Conservation (phyloP, 35 echinoderm and acorn worm species). For the Holothuria glaberrima region DNA sequence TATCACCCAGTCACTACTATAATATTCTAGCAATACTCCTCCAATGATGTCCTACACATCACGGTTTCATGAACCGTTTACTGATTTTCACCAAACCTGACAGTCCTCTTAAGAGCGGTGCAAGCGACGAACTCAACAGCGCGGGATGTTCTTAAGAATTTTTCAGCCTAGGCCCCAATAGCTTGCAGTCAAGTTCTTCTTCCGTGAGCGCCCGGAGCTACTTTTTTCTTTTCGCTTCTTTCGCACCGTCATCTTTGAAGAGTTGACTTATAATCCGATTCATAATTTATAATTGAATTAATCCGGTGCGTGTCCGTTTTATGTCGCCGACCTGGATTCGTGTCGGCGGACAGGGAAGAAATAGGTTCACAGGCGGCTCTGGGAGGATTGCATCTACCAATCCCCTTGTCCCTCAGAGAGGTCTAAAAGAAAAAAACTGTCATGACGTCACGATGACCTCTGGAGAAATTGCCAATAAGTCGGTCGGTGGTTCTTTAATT, state of each 20-base stretch:
- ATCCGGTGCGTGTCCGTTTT: constrained; percentile 30
- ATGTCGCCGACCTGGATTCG: constrained; percentile 32
- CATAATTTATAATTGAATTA: constrained; percentile 47
- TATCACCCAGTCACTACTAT: no score
- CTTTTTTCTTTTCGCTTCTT: constrained; percentile 17
- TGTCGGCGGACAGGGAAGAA: constrained; percentile 24
- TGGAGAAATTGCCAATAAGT: no score
- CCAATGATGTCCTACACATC: no score
- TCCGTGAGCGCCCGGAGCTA: constrained; percentile 36
- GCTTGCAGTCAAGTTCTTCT: constrained; percentile 35
- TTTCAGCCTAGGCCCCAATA: neutral
- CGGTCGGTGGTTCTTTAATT: no score
- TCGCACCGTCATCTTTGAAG: constrained; percentile 42
- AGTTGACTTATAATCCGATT: constrained; percentile 43
- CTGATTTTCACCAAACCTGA: no score
- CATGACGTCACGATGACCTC: no score
- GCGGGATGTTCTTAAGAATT: constrained; percentile 42
- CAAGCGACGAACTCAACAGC: neutral
- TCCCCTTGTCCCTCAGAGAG: neutral
- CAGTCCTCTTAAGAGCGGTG: no score
- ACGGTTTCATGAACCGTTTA: no score
- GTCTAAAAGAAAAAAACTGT: neutral
- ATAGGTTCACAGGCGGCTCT: constrained; percentile 14
- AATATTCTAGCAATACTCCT: no score
- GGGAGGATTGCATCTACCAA: no score